Evolutionary conservation across 2,797 vertebrate species (phyloP).

Genomic region (Enteromius argenteus): DNA sequence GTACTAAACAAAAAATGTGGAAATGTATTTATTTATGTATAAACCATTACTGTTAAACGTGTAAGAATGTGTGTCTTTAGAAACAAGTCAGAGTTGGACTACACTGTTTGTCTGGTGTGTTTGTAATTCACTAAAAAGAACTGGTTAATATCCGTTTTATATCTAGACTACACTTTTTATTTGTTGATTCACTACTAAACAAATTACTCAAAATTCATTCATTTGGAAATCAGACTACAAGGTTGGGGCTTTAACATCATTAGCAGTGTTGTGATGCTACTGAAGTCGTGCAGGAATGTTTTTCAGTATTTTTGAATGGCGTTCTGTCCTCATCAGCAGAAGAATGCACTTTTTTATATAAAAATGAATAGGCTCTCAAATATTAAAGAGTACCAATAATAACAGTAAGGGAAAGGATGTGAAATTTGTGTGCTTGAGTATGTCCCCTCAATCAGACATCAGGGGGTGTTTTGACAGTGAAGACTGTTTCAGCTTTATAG

Average conservation of each 20-base stretch:
- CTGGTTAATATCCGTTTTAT: not conserved
- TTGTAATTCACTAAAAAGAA: not conserved
- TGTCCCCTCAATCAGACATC: conserved; percentile 20
- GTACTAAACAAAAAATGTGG: too few relatives aligned
- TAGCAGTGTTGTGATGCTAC: not conserved
- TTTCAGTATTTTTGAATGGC: not conserved
- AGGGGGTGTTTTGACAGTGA: conserved; percentile 35
- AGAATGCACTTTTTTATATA: not conserved
- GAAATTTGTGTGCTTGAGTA: conserved; percentile 32
- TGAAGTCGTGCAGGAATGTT: not conserved
- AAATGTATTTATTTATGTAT: too few relatives aligned
- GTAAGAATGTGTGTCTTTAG: not conserved
- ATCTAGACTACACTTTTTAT: not conserved
- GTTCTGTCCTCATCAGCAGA: not conserved
- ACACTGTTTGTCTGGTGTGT: not conserved
- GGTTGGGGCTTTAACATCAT: not conserved
- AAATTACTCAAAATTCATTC: not conserved
- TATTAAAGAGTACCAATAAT: not conserved
- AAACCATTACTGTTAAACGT: not conserved
- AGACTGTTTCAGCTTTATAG: conserved; percentile 36
- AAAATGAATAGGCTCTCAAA: not conserved
- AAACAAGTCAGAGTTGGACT: not conserved
- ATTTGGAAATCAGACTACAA: not conserved
- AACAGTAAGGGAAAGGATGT: conserved; percentile 9
- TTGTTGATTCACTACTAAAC: not conserved